Evolutionary conservation across 1,140 invertebrate species (phyloP), one percentile per base, ranked within the genome.

Genomic region (Eufriesea mexicana): DNA sequence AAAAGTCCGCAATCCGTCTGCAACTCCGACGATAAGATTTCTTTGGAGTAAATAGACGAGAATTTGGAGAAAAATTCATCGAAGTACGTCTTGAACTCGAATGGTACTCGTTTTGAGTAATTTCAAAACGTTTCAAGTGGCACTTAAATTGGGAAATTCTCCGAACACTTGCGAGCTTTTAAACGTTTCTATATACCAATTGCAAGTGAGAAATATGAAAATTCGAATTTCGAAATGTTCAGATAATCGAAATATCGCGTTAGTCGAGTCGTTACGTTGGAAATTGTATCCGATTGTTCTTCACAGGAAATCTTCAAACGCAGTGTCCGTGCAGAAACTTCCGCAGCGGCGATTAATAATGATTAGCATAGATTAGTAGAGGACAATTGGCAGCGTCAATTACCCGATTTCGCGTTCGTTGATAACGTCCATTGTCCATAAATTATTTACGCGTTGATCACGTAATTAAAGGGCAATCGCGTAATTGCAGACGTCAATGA

Each of bases 381-480:
- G 35, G 16, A 51, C 70, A 25, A 80, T 80, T 61, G 70, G n/a
- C 57, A 66, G 12, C 49, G 59, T 64, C 59, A 35, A 74, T 80
- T 80, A 64, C 4, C 79, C 47, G 68, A 80, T 80, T 80, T 28
- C 57, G n/a, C n/a, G 47, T 79, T 51, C 67, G 16, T 51, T 42
- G 70, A 80, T 64, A 80, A 64, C 18, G 59, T 64, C 35, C 59
- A 51, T 80, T 80, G 35, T 61, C 66, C 55, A 47, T 61, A n/a
- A 59, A 74, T 59, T 74, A 47, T 54, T 79, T 57, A 45, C 9
- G 25, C 67, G 45, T 14, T 12, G 20, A 16, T 12, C 18, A 9
- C 20, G 55, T 51, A 70, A 61, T 61, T 67, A 54, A 80, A 81
- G 71, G 54, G 61, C 51, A 81, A 81, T 75, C 61, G 45, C n/a